Evolutionary conservation across 1,140 invertebrate species (phyloP).

Genomic region (Solen grandis): DNA sequence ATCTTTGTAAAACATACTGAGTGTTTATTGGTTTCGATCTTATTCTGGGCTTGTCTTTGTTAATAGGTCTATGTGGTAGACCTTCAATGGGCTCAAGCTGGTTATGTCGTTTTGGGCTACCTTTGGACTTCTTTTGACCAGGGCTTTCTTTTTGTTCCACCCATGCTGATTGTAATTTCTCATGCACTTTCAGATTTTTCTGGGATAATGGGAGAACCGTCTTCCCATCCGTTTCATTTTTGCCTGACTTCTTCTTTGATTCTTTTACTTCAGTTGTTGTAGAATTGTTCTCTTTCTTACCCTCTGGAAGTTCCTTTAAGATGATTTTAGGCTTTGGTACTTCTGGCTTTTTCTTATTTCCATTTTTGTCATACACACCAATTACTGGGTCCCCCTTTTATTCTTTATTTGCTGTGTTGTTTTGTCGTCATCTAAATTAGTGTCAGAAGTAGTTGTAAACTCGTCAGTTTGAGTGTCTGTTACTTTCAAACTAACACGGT

Average conservation of each 20-base stretch:
- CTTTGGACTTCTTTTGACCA: constrained; percentile 6
- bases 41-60: neutral
- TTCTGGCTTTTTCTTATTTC: neutral
- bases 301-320: too few species aligned
- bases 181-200: neutral
- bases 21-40: neutral
- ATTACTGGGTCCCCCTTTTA: neutral
- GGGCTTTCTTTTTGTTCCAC: neutral
- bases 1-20: constrained; percentile 37
- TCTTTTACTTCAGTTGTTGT: too few species aligned
- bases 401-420: neutral
- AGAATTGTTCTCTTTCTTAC: too few species aligned
- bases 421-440: too few species aligned
- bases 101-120: neutral
- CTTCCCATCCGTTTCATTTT: neutral
- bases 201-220: neutral
- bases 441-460: too few species aligned
- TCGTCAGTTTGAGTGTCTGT: too few species aligned
- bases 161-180: neutral
- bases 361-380: neutral
- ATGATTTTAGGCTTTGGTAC: too few species aligned
- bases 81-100: constrained; percentile 14
- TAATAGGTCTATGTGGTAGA: neutral
- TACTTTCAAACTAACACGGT: too few species aligned
- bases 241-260: neutral